Evolutionary conservation across 2,888 invertebrate genomes (phyloP).

Genomic region (Bedellia somnulentella): DNA sequence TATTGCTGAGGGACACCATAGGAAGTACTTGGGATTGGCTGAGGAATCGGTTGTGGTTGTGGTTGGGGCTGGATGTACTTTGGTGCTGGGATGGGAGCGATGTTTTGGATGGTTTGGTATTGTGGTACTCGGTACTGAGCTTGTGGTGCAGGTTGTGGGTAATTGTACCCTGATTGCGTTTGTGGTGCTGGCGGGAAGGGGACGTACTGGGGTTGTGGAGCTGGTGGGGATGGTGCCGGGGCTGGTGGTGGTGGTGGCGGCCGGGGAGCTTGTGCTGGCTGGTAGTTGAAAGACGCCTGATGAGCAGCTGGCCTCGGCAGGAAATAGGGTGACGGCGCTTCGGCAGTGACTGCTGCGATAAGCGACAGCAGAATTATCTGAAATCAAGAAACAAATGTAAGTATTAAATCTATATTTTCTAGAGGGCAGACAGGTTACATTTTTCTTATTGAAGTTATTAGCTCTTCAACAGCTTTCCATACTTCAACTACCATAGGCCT

Average conservation of each 20-base stretch:
- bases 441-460: too few species aligned
- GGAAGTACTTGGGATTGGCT: conserved; percentile 3
- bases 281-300: conserved; percentile 27
- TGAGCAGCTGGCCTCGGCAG: conserved; percentile 31
- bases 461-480: too few species aligned
- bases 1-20: neutral
- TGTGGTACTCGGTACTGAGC: conserved; percentile 2
- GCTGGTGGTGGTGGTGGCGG: conserved; percentile 4
- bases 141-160: conserved; percentile 1
- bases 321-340: conserved; percentile 39
- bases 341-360: conserved; percentile 30
- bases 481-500: too few species aligned
- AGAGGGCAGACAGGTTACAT: too few species aligned
- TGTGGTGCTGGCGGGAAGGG: neutral
- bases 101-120: conserved; percentile 3
- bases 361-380: conserved; percentile 37
- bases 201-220: conserved; percentile 7
- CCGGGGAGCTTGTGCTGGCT: conserved; percentile 12
- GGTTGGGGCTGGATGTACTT: conserved; percentile 7
- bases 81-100: too few species aligned
- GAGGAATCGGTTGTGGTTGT: conserved; percentile 12
- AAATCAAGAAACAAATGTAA: conserved; percentile 15
- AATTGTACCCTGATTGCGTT: conserved; percentile 1
- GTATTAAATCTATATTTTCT: too few species aligned
- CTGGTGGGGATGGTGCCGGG: conserved; percentile 3